Base-by-base conservation (phyloP, 2,888 invertebrate genomes). In the Pterostichus niger region DNA sequence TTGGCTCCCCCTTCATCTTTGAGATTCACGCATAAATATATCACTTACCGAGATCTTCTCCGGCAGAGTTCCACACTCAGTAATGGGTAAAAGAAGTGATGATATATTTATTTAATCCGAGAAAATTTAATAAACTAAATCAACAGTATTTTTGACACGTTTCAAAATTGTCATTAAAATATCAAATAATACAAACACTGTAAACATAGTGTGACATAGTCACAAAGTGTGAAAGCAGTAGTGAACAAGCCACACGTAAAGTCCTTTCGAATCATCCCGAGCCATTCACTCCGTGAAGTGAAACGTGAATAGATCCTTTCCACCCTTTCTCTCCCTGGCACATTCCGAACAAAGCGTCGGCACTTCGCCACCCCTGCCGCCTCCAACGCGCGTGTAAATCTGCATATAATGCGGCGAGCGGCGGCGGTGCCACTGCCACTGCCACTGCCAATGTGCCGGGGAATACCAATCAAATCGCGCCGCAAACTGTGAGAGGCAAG, bases 241-340 rank as follows among this genome's bases (percentile, higher is more conserved):
- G 71, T 71, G 64, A 64, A 71, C 71, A 71, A 46, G 71, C 46
- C 44, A 71, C 15, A n/a, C 17, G 24, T 17, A 10, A 31, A 71
- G 24, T 71, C 46, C 9, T 6, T 7, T 11, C 5, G 17, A 59
- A 64, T 31, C 35, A n/a, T 64, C 31, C 64, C 64, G 33, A 80
- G 68, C 64, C 52, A 80, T 80, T 80, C 80, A 80, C 9, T 7
- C 33, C 46, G 64, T 80, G 68, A 80, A 80, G 68, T 80, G 80
- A 80, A 80, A 80, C 68, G 80, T 68, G 80, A 80, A 80, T 80
- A 68, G 80, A 80, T 61, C 59, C 33, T 59, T 15, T 49, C n/a
- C 33, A 13, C 80, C 24, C 46, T 24, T 24, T 35, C 13, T 52
- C 35, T 31, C n/a, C 49, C 33, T 5, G 17, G 15, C 15, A 17